Conservation (phyloP, 2,797 vertebrate genomes). For the Oryzias dopingdopingensis region DNA sequence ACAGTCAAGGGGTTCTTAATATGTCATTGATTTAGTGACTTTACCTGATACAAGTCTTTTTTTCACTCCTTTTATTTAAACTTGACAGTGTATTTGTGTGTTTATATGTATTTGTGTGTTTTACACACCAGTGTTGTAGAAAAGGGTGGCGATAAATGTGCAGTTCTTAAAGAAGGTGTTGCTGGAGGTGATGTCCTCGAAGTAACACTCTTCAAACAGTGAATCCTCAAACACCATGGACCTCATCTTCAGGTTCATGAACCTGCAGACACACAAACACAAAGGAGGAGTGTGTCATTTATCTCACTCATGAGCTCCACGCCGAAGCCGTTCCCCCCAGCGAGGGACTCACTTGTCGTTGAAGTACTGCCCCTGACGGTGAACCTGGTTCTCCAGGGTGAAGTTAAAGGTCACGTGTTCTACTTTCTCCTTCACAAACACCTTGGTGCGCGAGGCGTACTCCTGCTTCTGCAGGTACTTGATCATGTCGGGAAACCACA, state of each 20-base stretch:
- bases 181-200: constrained; percentile 95
- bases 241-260: constrained; percentile 92
- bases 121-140: constrained; percentile 92
- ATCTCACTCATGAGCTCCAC: too few relatives aligned
- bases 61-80: not conserved
- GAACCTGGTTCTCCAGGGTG: constrained; percentile 96
- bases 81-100: not conserved
- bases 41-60: too few relatives aligned
- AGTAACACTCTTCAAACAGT: constrained; percentile 94
- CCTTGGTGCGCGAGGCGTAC: constrained; percentile 88
- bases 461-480: constrained; percentile 94
- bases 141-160: constrained; percentile 92
- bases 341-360: constrained; percentile 88
- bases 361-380: constrained; percentile 91
- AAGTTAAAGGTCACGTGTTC: constrained; percentile 97
- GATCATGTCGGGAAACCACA: constrained; percentile 99
- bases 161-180: constrained; percentile 98
- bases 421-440: constrained; percentile 89
- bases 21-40: too few relatives aligned
- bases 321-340: too few relatives aligned
- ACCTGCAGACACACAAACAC: constrained; percentile 70
- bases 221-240: constrained; percentile 95
- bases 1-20: too few relatives aligned
- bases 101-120: not conserved
- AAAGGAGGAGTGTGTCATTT: too few relatives aligned